Percentiles rank a stretch among this genome's conserved stretches.
Evolutionary conservation across 2,797 vertebrate species (phyloP).

Genomic region (Parauchenoglanis ngamensis): DNA sequence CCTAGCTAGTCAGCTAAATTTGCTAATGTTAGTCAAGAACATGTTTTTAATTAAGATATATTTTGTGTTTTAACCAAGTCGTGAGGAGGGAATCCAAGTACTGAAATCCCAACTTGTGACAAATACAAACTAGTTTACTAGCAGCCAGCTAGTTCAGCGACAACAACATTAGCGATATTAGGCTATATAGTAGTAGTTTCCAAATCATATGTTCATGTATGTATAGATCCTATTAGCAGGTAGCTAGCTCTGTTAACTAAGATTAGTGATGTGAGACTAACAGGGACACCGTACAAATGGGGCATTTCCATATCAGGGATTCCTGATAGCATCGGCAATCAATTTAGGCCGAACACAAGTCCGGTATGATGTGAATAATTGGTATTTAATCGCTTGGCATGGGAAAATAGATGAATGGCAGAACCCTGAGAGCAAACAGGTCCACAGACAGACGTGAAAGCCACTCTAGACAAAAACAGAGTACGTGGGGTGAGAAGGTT

Average conservation of each 20-base stretch:
- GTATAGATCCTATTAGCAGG: background rate
- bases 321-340: conserved; percentile 20
- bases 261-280: no score
- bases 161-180: background rate
- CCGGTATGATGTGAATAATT: background rate
- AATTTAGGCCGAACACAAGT: background rate
- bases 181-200: no score
- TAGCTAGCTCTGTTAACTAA: no score
- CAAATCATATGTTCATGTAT: background rate
- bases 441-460: background rate
- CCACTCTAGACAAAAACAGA: background rate
- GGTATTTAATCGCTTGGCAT: conserved; percentile 2
- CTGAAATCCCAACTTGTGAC: background rate
- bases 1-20: background rate
- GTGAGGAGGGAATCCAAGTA: no score
- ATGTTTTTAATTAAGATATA: background rate
- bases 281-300: no score
- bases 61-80: background rate
- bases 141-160: background rate
- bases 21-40: background rate
- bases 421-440: background rate
- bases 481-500: background rate
- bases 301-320: background rate
- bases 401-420: background rate
- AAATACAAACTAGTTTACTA: background rate